Conservation (phyloP, 2,888 invertebrate species). For the Drosophila pegasa region DNA sequence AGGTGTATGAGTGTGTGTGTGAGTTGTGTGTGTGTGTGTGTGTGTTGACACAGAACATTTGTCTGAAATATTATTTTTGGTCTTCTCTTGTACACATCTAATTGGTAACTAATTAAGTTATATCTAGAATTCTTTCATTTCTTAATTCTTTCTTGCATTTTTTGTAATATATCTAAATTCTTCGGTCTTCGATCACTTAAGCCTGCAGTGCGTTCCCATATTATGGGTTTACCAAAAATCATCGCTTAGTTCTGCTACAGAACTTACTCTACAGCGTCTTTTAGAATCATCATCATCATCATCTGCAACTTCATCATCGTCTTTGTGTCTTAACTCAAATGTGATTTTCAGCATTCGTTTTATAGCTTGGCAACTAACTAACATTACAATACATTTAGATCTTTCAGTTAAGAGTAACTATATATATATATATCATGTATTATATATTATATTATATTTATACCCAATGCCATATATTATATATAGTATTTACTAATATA, state of each 20-base stretch:
- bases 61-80: slow-evolving; percentile 68
- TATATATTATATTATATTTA: slow-evolving; percentile 31
- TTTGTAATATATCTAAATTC: slow-evolving; percentile 64
- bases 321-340: slow-evolving; percentile 28
- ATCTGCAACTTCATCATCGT: slow-evolving; percentile 26
- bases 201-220: slow-evolving; percentile 72
- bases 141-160: slow-evolving; percentile 7
- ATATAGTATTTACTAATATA: slow-evolving; percentile 57
- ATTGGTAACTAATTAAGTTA: slow-evolving; percentile 63
- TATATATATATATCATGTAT: slow-evolving; percentile 28
- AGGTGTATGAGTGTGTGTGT: slow-evolving; percentile 12
- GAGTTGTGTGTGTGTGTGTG: slow-evolving; percentile 14
- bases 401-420: slow-evolving; percentile 48
- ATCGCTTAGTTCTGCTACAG: slow-evolving; percentile 73
- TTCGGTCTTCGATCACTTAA: slow-evolving; percentile 59
- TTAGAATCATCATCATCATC: slow-evolving; percentile 51
- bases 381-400: slow-evolving; percentile 62
- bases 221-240: slow-evolving; percentile 65
- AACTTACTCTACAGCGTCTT: slow-evolving; percentile 53
- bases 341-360: slow-evolving; percentile 58
- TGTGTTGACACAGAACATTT: slow-evolving; percentile 61
- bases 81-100: slow-evolving; percentile 77
- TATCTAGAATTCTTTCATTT: slow-evolving; percentile 36
- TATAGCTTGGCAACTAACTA: slow-evolving; percentile 62
- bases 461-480: slow-evolving; percentile 35